Evolutionary conservation across 2,888 invertebrate genomes (phyloP), one percentile per base, ranked within the genome.

Genomic region (Oscheius sp.): DNA sequence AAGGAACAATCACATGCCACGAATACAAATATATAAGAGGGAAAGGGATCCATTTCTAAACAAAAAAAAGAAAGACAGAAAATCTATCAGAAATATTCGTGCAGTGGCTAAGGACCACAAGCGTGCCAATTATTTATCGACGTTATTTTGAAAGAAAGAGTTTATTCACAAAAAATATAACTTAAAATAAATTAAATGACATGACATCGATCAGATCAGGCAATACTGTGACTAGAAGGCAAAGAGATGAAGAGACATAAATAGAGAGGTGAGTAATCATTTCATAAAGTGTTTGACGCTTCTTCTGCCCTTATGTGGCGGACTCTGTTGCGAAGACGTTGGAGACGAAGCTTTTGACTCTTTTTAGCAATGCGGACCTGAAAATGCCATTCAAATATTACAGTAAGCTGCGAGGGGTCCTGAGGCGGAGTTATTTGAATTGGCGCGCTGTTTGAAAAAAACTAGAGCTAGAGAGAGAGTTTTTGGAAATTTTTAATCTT

Each of bases 331-430:
- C 68, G 68, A 15, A 68, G 61, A 17, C 61, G 46, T 20, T 33
- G 25, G 17, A 68, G 33, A 46, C 53, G 50, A n/a, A 50, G 29
- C 33, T 61, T 61, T 20, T 68, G 48, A 33, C 31, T 45, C 37
- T 61, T 61, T 50, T 68, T 68, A 8, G 68, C 68, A 34, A 61
- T 61, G 3, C 61, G 58, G 17, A 68, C 68, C 68, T 68, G 61
- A 17, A 68, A 39, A 65, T 31, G n/a, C n/a, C 46, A 17, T 27
- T 23, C 50, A 50, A 50, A 23, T n/a, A n/a, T n/a, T n/a, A n/a
- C n/a, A n/a, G n/a, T n/a, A n/a, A n/a, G n/a, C n/a, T n/a, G n/a
- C n/a, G 37, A 8, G 37, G 8, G 8, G 37, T 37, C 10, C 12
- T 10, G 8, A 37, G n/a, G n/a, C n/a, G n/a, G n/a, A n/a, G n/a